Evolutionary conservation across 2,888 invertebrate species (phyloP).

Genomic region (Thymelicus acteon): DNA sequence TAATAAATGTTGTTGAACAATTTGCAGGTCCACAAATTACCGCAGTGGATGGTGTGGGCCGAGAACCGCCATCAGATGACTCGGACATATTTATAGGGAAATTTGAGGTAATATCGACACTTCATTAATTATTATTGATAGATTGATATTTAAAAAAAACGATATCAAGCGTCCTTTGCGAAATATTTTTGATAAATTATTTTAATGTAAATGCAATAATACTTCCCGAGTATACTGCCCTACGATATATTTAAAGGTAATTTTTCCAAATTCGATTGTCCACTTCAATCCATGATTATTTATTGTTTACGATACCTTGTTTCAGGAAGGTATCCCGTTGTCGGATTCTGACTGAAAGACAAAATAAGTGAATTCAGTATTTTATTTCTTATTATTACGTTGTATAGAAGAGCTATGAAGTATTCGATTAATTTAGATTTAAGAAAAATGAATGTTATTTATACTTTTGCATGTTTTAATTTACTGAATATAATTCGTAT

Average conservation of each 20-base stretch:
- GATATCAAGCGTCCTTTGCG: too few relatives aligned
- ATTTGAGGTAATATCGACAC: conserved; percentile 60
- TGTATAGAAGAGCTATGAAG: conserved; percentile 8
- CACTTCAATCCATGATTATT: too few relatives aligned
- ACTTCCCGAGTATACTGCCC: too few relatives aligned
- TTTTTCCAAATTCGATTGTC: too few relatives aligned
- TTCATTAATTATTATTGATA: too few relatives aligned
- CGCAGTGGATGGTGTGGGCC: conserved; percentile 66
- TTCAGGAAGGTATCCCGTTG: conserved; percentile 70
- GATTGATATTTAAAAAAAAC: too few relatives aligned
- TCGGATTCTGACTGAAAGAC: conserved; percentile 66
- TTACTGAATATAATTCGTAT: conserved; percentile 9
- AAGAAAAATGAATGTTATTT: conserved; percentile 43
- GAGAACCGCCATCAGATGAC: conserved; percentile 69
- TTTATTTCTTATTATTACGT: neutral
- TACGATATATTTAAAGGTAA: too few relatives aligned
- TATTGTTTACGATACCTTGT: conserved; percentile 37
- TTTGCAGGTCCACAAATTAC: conserved; percentile 73
- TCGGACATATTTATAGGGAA: conserved; percentile 75
- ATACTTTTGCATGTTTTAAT: conserved; percentile 35
- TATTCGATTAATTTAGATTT: conserved; percentile 33
- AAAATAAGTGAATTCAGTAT: conserved; percentile 11
- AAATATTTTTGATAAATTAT: too few relatives aligned
- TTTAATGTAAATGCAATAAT: too few relatives aligned
- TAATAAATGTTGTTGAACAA: neutral